Conservation (phyloP, 2,113 vertebrate genomes). For the Rhadina sibilatrix region DNA sequence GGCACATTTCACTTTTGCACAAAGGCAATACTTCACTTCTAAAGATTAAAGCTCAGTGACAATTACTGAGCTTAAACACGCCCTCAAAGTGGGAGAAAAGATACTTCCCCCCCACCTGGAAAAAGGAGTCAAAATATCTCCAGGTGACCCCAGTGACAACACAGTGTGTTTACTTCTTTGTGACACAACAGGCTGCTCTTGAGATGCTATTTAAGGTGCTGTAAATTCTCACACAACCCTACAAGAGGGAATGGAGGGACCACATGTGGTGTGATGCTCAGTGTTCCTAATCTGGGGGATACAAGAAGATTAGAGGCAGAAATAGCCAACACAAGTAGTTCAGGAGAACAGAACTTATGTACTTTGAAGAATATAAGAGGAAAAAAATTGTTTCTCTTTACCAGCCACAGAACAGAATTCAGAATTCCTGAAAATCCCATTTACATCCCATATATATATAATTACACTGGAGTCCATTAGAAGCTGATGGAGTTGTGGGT, state of each 20-base stretch:
- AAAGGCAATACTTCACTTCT: background rate
- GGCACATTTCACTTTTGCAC: background rate
- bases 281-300: background rate
- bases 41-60: background rate
- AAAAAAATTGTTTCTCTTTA: background rate
- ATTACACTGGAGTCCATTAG: background rate
- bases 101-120: accelerated
- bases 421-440: background rate
- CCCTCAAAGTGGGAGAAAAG: background rate
- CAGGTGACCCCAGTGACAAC: background rate
- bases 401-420: background rate
- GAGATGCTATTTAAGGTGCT: background rate
- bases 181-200: background rate
- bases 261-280: accelerated
- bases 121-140: background rate
- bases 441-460: background rate
- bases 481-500: background rate
- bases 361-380: background rate
- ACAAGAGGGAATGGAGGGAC: background rate
- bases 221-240: background rate
- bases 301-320: background rate
- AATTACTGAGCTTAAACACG: background rate
- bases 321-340: background rate
- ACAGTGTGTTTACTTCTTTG: background rate
- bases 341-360: background rate